phyloP scores from a whole-genome alignment of 2,888 invertebrate genomes.

The Oxyteleia sp. region DNA sequence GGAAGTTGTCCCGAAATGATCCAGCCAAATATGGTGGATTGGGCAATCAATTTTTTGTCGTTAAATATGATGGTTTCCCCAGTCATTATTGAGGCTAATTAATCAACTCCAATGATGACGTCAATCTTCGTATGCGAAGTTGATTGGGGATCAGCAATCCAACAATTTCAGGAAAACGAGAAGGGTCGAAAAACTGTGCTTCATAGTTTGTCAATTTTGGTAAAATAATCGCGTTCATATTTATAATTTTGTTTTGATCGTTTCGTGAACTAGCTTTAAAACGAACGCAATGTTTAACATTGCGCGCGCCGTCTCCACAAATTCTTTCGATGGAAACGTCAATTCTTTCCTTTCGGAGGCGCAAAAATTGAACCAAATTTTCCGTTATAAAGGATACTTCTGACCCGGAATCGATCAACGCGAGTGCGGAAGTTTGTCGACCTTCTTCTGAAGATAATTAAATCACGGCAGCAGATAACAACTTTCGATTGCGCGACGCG shows the following conservation, averaged over 20 bases:
- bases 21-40: constrained; percentile 16
- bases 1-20: not conserved
- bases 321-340: not conserved
- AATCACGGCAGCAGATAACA: not conserved
- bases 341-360: not conserved
- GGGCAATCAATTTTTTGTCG: constrained; percentile 1
- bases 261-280: not conserved
- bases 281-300: too few species aligned
- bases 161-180: not conserved
- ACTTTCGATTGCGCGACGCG: not conserved
- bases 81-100: not conserved
- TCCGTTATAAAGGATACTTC: not conserved
- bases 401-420: not conserved
- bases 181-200: not conserved
- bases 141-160: not conserved
- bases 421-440: not conserved
- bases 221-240: not conserved
- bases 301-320: not conserved
- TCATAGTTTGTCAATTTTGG: not conserved
- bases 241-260: not conserved
- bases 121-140: not conserved
- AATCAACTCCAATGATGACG: not conserved
- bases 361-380: not conserved
- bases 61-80: not conserved
- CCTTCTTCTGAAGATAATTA: too few species aligned